phyloP scores from a whole-genome alignment of 2,113 vertebrate species.

The Nicator chloris region DNA sequence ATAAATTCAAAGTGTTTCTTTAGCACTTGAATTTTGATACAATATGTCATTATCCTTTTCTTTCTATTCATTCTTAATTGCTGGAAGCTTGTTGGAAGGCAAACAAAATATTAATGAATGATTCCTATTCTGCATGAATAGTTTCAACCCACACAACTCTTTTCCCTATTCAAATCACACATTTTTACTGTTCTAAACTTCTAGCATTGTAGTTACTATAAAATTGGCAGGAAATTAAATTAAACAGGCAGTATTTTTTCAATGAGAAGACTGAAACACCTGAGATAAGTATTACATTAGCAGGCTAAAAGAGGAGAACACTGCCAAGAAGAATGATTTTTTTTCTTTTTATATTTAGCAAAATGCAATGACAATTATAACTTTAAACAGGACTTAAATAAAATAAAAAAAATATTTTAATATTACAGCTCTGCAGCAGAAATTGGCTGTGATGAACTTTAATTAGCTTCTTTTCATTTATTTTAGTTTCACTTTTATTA shows the following conservation, averaged over 20 bases:
- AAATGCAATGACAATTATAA: background rate
- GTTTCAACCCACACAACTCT: slow-evolving; percentile 7
- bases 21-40: slow-evolving; percentile 7
- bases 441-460: background rate
- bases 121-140: slow-evolving; percentile 10
- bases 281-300: background rate
- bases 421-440: background rate
- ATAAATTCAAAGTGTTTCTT: slow-evolving; percentile 24
- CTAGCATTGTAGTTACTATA: background rate
- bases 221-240: background rate
- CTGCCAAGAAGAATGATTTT: background rate
- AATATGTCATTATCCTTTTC: slow-evolving; percentile 30
- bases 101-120: slow-evolving; percentile 50
- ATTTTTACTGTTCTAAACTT: background rate
- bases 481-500: background rate
- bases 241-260: background rate
- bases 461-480: background rate
- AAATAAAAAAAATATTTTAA: background rate
- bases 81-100: slow-evolving; percentile 26
- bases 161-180: background rate
- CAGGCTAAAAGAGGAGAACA: background rate
- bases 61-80: slow-evolving; percentile 48
- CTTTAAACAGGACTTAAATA: background rate
- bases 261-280: background rate
- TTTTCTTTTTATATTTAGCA: background rate